Evolutionary conservation across 2,888 invertebrate genomes (phyloP), one percentile per base, ranked within the genome.

Genomic region (Apomyelois bistriatella): DNA sequence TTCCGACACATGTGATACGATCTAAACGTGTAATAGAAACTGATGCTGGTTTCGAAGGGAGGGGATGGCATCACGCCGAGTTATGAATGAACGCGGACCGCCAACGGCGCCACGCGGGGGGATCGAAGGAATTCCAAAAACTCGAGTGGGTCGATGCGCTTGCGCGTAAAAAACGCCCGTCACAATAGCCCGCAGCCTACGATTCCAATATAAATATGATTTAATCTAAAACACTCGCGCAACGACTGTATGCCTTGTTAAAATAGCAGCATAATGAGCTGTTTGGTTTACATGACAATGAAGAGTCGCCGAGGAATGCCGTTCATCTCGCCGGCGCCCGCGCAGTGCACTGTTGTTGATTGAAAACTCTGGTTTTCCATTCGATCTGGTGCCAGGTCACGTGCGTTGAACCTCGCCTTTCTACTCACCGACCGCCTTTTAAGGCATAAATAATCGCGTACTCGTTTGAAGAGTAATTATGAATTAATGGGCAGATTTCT

Each of bases 261-360:
- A 88, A 87, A 87, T 88, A 85, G 79, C 85, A 81, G 83, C 80
- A 85, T 86, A 86, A 83, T 82, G 81, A 83, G 74, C 70, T 84
- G 82, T 85, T 85, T 85, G 81, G 78, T 87, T 88, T 82, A 79
- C 86, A 85, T 85, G 82, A 88, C 88, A 88, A 87, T 80, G 82
- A 73, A 70, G 70, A 62, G 68, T 66, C 62, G 60, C 56, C 59
- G 62, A 60, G 83, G 86, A 85, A 86, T 86, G 85, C 70, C 62
- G 79, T 82, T 75, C 79, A 77, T 80, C 78, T 79, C 69, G 68
- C 72, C 78, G 82, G 76, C 85, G 82, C 80, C 57, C 59, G 76
- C 85, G 82, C 80, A 57, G 59, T 62, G 58, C 54, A 55, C 58
- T 59, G 64, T 63, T 63, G 61, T 70, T 68, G 64, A 77, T 76